Conservation (phyloP, 2,888 invertebrate genomes). For the Clepsis dumicolana region DNA sequence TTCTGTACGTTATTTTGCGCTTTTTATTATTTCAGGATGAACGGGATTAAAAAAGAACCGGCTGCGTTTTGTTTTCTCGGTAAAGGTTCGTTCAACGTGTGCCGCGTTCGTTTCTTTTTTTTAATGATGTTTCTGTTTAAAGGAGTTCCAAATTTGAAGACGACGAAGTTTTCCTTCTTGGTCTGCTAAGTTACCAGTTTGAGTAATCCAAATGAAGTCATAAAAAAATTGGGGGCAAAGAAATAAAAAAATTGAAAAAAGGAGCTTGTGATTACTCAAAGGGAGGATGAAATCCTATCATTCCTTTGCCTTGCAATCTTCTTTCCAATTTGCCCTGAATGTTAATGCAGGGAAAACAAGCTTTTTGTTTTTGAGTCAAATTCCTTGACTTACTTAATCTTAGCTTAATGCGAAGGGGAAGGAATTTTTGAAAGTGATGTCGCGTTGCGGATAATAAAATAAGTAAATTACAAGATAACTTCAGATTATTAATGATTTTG, state of each 20-base stretch:
- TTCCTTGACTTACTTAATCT: conserved; percentile 40
- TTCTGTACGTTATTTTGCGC: conserved; percentile 51
- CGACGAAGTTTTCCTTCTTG: conserved; percentile 40
- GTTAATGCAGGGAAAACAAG: conserved; percentile 57
- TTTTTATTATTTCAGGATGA: conserved; percentile 47
- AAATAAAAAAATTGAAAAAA: conserved; percentile 56
- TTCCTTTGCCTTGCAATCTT: conserved; percentile 66
- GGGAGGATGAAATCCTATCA: conserved; percentile 67
- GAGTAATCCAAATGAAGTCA: conserved; percentile 65
- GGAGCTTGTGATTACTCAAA: conserved; percentile 74
- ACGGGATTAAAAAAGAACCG: not conserved
- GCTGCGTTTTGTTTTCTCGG: not conserved
- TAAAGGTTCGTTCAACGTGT: not conserved
- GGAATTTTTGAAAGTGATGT: conserved; percentile 13
- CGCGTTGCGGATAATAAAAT: conserved; percentile 14
- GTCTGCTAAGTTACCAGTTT: conserved; percentile 40
- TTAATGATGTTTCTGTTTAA: not conserved
- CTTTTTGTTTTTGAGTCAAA: conserved; percentile 51
- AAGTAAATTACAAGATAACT: conserved; percentile 20
- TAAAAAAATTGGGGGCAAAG: conserved; percentile 61
- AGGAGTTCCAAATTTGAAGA: not conserved
- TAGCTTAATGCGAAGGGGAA: conserved; percentile 18
- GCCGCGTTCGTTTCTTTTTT: not conserved
- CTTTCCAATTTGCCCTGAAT: conserved; percentile 69
- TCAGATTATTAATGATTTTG: not conserved